Conservation (phyloP, 2,888 invertebrate species). For the Brachypterus glaber region DNA sequence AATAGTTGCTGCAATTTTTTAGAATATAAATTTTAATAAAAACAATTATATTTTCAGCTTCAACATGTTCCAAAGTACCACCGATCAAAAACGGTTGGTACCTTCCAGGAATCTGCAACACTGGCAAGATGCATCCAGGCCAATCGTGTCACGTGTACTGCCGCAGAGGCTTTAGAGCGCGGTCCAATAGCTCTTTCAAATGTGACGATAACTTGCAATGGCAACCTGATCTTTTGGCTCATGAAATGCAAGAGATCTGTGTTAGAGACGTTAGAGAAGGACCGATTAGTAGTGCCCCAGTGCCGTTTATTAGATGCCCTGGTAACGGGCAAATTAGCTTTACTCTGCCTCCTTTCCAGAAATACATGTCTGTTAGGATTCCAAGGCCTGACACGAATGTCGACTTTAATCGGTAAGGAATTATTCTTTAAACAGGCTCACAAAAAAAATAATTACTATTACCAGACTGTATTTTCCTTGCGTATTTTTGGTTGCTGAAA, state of each 20-base stretch:
- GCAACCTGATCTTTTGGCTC: conserved; percentile 23
- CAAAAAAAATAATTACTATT: too few species aligned
- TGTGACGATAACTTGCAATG: conserved; percentile 31
- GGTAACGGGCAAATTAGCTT: conserved; percentile 46
- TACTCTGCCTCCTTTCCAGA: conserved; percentile 44
- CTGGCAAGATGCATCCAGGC: conserved; percentile 40
- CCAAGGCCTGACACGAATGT: conserved; percentile 54
- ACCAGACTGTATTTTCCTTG: too few species aligned
- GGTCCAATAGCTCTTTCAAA: conserved; percentile 22
- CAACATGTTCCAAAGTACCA: conserved; percentile 42
- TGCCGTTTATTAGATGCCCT: conserved; percentile 56
- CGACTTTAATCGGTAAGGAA: conserved; percentile 45
- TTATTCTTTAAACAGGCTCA: too few species aligned
- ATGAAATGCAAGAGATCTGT: conserved; percentile 26
- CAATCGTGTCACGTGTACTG: conserved; percentile 44
- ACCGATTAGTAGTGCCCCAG: conserved; percentile 32
- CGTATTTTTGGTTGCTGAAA: too few species aligned
- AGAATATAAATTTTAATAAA: background rate
- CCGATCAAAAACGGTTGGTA: conserved; percentile 44
- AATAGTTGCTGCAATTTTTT: too few species aligned
- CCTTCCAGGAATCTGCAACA: conserved; percentile 44
- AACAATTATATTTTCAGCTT: conserved; percentile 29
- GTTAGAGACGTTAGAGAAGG: conserved; percentile 18
- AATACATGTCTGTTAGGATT: conserved; percentile 42
- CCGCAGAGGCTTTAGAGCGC: conserved; percentile 40